A percentile compares a stretch with the other conserved stretches of the same genome.
These are phyloP conservation scores for Acheta domesticus DNA, from an alignment of 2,888 invertebrate species.

Conservation along the genomic window DNA sequence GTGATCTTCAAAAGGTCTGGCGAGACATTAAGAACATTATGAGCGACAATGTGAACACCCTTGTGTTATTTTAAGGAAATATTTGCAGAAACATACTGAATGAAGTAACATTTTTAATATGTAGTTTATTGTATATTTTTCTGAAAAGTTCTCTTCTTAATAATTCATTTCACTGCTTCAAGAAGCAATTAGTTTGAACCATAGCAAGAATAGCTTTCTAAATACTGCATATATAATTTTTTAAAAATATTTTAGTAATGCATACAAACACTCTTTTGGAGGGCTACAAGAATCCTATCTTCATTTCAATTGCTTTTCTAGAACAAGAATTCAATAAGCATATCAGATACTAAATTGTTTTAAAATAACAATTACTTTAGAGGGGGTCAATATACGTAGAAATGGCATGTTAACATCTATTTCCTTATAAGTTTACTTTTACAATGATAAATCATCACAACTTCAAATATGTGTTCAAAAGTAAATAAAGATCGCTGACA, in stretches of 20 bases:
- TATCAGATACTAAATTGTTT: neutral
- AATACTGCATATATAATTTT: constrained; percentile 6
- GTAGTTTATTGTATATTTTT: neutral
- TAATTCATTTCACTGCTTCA: neutral
- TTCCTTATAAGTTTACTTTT: neutral
- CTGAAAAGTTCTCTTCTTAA: neutral
- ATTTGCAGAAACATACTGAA: neutral
- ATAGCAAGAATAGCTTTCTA: constrained; percentile 6
- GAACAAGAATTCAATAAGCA: neutral
- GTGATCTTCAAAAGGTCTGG: neutral
- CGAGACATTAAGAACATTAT: constrained; percentile 3
- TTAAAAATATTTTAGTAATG: neutral
- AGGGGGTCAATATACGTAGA: neutral
- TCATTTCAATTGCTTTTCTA: neutral
- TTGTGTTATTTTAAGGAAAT: neutral
- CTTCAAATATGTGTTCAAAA: neutral
- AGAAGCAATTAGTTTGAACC: neutral
- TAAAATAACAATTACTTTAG: neutral
- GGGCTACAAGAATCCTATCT: neutral
- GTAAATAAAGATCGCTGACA: neutral
- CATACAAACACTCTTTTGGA: neutral
- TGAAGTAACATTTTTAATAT: neutral
- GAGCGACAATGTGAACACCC: neutral
- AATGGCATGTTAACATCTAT: neutral
- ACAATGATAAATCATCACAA: constrained; percentile 19